A percentile compares a stretch with the other conserved stretches of the same genome.
These are phyloP conservation scores for Charanyca ferruginea DNA, from an alignment of 2,888 invertebrate genomes.

Conservation along the genomic window DNA sequence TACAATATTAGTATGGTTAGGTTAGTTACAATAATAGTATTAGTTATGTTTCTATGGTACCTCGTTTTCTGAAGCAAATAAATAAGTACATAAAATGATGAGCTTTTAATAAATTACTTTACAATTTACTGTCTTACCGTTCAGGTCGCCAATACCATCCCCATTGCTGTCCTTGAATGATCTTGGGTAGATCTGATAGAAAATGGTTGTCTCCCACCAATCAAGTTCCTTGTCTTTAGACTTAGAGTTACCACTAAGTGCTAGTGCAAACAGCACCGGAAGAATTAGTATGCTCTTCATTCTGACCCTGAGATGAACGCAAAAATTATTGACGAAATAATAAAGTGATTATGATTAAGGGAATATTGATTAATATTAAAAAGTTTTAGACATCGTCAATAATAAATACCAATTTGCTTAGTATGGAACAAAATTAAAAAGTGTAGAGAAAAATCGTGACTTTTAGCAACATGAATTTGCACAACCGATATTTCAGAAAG, in stretches of 20 bases:
- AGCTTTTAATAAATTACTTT: too few relatives aligned
- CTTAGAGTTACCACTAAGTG: constrained; percentile 62
- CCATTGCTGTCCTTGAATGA: constrained; percentile 95
- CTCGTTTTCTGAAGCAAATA: too few relatives aligned
- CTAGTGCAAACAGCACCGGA: constrained; percentile 70
- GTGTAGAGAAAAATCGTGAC: fast-evolving
- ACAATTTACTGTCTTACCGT: constrained; percentile 77
- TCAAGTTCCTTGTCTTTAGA: constrained; percentile 78
- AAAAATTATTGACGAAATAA: neutral
- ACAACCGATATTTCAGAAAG: too few relatives aligned
- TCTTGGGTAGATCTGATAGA: constrained; percentile 95
- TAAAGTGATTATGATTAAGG: neutral
- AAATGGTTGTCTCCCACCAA: constrained; percentile 95
- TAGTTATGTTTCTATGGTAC: too few relatives aligned
- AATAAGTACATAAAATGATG: too few relatives aligned
- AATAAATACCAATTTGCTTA: too few relatives aligned
- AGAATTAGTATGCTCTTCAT: constrained; percentile 68
- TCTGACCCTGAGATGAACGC: constrained; percentile 41
- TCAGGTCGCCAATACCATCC: constrained; percentile 93
- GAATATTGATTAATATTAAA: too few relatives aligned
- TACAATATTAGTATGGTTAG: too few relatives aligned
- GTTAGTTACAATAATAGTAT: too few relatives aligned
- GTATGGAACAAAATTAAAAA: neutral
- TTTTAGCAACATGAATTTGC: too few relatives aligned
- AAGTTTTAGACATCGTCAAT: too few relatives aligned